phyloP scores from a whole-genome alignment of 2,888 invertebrate genomes.

The Ceramica pisi region DNA sequence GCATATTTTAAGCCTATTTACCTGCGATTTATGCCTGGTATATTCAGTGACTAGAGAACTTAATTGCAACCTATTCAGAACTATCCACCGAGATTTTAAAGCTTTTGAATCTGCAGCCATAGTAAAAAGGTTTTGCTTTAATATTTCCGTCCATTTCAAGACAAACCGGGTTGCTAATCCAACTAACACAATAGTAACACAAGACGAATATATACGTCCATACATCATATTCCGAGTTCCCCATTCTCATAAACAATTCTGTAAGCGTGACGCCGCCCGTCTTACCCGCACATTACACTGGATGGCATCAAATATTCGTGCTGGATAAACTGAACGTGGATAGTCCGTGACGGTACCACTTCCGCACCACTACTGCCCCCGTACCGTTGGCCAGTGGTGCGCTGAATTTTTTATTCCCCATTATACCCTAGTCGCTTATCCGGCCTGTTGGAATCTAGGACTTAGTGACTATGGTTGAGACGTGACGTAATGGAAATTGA shows the following conservation, averaged over 20 bases:
- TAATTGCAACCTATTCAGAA: background rate
- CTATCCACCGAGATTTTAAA: background rate
- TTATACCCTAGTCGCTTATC: constrained; percentile 83
- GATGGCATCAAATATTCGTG: constrained; percentile 73
- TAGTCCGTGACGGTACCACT: constrained; percentile 57
- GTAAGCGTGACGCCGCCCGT: constrained; percentile 49
- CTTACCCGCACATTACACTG: constrained; percentile 55
- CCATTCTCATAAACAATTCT: constrained; percentile 59
- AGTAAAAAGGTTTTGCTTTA: constrained; percentile 8
- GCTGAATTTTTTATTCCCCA: constrained; percentile 86
- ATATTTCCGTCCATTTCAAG: constrained; percentile 22
- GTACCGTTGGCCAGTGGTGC: constrained; percentile 66
- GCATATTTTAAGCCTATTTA: no score
- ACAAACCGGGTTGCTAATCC: constrained; percentile 20
- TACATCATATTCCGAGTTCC: constrained; percentile 40
- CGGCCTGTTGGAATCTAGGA: constrained; percentile 80
- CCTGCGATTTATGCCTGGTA: background rate
- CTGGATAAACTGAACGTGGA: constrained; percentile 65
- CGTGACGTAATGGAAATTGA: constrained; percentile 65
- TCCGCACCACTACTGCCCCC: constrained; percentile 65
- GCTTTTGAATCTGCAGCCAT: background rate
- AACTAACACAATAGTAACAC: constrained; percentile 34
- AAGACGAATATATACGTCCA: constrained; percentile 35
- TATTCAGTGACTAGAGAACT: background rate
- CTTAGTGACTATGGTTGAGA: constrained; percentile 66